Conservation (phyloP, 2,113 vertebrate genomes). For the Chaetodon trifascialis region DNA sequence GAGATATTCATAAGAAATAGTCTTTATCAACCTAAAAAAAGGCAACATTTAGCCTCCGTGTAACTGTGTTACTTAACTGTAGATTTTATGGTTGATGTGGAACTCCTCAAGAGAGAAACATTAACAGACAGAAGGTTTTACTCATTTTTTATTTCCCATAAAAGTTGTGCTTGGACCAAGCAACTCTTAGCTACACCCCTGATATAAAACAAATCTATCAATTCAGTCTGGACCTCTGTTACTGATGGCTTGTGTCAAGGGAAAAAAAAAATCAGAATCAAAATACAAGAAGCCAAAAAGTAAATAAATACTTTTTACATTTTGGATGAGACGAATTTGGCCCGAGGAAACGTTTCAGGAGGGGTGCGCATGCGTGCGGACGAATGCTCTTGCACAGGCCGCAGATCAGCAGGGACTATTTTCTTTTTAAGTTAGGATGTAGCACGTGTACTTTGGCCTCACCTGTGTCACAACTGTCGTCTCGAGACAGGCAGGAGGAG, state of each 20-base stretch:
- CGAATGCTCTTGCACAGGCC: background rate
- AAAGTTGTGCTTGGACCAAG: background rate
- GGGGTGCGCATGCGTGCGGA: conserved; percentile 22
- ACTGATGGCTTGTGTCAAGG: background rate
- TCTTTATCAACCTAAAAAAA: no score
- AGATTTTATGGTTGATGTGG: background rate
- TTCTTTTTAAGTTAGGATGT: background rate
- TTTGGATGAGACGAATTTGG: background rate
- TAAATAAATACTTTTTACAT: background rate
- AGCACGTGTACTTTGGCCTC: background rate
- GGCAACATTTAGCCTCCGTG: background rate
- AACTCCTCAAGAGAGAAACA: background rate
- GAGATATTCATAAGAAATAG: no score
- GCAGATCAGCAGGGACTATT: background rate
- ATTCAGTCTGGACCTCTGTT: background rate
- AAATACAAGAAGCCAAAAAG: background rate
- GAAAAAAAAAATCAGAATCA: background rate
- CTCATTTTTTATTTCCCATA: background rate
- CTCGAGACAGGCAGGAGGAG: conserved; percentile 42
- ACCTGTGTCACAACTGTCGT: conserved; percentile 65
- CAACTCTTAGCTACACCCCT: conserved; percentile 21
- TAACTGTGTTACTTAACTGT: background rate
- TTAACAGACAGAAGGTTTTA: background rate
- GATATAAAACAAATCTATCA: background rate
- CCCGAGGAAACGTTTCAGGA: background rate